Base-by-base conservation (phyloP, 1,140 invertebrate species). In the Odontomachus brunneus region DNA sequence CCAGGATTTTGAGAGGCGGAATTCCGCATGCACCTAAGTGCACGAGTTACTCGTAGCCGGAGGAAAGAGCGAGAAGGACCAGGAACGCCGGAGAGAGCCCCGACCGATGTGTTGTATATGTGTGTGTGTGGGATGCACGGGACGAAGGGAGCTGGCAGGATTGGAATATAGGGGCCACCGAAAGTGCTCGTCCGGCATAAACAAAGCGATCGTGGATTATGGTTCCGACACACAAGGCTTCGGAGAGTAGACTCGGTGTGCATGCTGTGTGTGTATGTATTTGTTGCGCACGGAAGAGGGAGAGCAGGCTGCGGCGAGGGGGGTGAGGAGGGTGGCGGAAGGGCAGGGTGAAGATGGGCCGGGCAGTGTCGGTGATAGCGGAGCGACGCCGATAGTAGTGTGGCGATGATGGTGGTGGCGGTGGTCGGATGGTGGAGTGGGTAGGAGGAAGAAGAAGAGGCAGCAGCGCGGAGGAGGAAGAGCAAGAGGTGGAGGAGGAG, bases 1-100 rank as follows among this genome's bases (percentile, higher is more conserved):
- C 72, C 87, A 88, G 83, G 86, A 88, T 87, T 88, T 87, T 72
- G 87, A 88, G 82, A 83, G 85, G 76, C 83, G 87, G 87, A 88
- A 88, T 88, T 88, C 87, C 87, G 85, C 87, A 76, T 88, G 85
- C 85, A 85, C 59, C 86, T 76, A 87, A 84, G 82, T 84, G 86
- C 86, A 88, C 83, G 82, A 87, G 87, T 88, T 86, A 87, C 82
- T 83, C 86, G 78, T 78, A 84, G 86, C 73, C 85, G 33, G 22
- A 44, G 38, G 53, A 19, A 33, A 22, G 19, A 26, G 19, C 7
- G 60, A 63, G 55, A 60, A 67, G 60, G 26, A 7, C 14, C 63
- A 49, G 29, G 65, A 69, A 66, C 19, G 38, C 44, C 24, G 78
- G 26, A 14, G 19, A 26, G 24, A 62, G 72, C 22, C 14, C 72